phyloP scores from a whole-genome alignment of 2,113 vertebrate genomes.

The Heterochromis multidens region DNA sequence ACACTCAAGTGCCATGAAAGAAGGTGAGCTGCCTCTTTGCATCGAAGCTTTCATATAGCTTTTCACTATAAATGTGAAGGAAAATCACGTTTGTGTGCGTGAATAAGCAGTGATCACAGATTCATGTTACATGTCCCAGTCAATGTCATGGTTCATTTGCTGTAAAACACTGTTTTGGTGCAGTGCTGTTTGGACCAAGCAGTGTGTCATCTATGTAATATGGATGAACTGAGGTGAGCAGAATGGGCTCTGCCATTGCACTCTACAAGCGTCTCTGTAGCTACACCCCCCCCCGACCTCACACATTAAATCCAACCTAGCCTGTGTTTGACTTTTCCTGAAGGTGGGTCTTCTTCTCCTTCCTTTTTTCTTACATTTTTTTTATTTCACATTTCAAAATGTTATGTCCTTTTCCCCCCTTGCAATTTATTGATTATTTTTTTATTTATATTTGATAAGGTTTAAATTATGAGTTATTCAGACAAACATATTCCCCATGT shows the following conservation, averaged over 20 bases:
- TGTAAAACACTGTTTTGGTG: constrained; percentile 26
- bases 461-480: neutral
- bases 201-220: constrained; percentile 19
- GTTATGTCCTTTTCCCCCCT: neutral
- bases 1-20: neutral
- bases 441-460: neutral
- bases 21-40: neutral
- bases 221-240: constrained; percentile 32
- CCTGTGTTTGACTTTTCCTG: neutral
- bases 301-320: neutral
- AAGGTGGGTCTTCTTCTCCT: neutral
- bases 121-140: constrained; percentile 37
- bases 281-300: neutral
- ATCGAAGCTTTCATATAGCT: constrained; percentile 15
- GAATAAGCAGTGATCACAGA: constrained; percentile 22
- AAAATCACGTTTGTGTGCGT: neutral
- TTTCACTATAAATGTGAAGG: neutral
- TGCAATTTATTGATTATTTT: neutral
- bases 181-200: constrained; percentile 47
- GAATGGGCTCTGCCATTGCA: neutral
- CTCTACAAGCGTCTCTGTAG: neutral
- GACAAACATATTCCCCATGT: neutral
- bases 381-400: neutral
- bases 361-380: neutral
- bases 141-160: constrained; percentile 55